These are phyloP conservation scores for Trachops cirrhosus DNA, from an alignment of 2,797 vertebrate species.

Conservation along the genomic window DNA sequence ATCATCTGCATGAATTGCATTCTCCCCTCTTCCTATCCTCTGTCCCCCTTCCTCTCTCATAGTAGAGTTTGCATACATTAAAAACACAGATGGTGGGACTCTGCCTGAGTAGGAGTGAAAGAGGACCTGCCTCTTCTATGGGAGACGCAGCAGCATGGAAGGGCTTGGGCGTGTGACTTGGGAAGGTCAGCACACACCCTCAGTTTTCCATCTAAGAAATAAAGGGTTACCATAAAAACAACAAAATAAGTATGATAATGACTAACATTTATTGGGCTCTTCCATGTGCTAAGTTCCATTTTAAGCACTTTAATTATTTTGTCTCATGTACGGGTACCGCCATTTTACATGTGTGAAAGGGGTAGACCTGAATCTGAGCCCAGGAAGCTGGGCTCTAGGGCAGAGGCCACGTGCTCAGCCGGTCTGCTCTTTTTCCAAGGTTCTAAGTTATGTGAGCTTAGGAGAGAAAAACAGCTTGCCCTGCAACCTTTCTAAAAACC, in stretches of 20 bases:
- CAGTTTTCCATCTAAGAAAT: background rate
- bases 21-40: background rate
- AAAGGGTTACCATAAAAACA: background rate
- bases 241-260: background rate
- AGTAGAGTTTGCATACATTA: background rate
- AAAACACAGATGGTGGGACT: background rate
- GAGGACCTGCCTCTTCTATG: background rate
- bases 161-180: background rate
- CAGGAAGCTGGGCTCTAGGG: background rate
- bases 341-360: background rate
- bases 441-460: constrained; percentile 55
- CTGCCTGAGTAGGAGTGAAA: background rate
- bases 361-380: background rate
- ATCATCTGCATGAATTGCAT: background rate
- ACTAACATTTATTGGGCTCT: background rate
- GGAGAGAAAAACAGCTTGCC: constrained; percentile 60
- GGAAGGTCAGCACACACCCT: background rate
- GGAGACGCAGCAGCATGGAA: background rate
- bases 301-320: background rate
- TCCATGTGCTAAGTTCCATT: background rate
- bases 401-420: background rate
- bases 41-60: background rate
- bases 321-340: background rate
- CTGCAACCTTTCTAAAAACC: constrained; percentile 67
- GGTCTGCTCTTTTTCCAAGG: background rate